Evolutionary conservation across 1,140 invertebrate species (phyloP).

Genomic region (Planococcus citri): DNA sequence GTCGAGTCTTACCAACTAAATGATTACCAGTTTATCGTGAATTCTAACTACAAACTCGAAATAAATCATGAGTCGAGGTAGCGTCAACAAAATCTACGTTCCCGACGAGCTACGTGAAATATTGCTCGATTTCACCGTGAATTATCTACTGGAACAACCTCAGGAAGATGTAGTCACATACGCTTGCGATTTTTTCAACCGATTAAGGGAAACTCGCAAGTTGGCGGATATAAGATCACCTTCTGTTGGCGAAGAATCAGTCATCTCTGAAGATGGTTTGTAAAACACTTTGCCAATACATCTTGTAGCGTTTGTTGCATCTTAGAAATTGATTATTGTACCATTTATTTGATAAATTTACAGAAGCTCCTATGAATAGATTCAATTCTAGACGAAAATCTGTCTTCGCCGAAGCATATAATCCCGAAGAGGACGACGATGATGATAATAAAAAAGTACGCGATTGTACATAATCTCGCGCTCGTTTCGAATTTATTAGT

Average conservation of each 20-base stretch:
- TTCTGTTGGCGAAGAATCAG: conserved; percentile 13
- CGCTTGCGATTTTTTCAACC: conserved; percentile 84
- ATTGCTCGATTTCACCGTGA: conserved; percentile 89
- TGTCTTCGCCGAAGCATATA: conserved; percentile 89
- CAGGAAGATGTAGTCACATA: conserved; percentile 67
- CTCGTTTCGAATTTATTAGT: no score
- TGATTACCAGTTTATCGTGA: no score
- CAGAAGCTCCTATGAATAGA: conserved; percentile 64
- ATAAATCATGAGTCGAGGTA: background rate
- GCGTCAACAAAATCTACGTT: conserved; percentile 42
- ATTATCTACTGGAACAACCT: conserved; percentile 82
- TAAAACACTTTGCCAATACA: no score
- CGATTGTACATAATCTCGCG: no score
- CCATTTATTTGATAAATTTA: conserved; percentile 29
- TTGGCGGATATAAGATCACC: conserved; percentile 31
- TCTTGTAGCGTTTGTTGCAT: no score
- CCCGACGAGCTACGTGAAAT: conserved; percentile 85
- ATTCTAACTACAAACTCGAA: no score
- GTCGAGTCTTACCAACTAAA: no score
- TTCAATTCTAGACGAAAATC: conserved; percentile 74
- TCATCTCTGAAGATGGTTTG: conserved; percentile 16
- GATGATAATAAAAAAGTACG: conserved; percentile 59
- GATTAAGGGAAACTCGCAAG: conserved; percentile 48
- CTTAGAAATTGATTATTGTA: no score
- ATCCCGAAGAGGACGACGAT: conserved; percentile 85